Evolutionary conservation across 2,797 vertebrate species (phyloP).

Genomic region (Anniella stebbinsi): DNA sequence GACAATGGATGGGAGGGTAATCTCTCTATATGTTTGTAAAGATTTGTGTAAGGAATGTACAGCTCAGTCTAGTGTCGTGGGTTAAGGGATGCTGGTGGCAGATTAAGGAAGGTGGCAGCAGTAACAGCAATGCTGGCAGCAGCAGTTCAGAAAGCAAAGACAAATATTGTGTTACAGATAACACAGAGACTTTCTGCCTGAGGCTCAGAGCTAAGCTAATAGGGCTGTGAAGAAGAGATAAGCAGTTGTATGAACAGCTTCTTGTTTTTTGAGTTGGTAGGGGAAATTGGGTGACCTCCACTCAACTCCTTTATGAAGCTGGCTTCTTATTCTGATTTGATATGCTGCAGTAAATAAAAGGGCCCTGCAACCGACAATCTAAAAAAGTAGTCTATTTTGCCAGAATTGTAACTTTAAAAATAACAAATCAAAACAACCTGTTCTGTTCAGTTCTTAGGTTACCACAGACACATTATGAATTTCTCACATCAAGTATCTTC

Average conservation of each 20-base stretch:
- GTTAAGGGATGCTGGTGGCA: slow-evolving; percentile 1
- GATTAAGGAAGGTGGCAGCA: too few species aligned
- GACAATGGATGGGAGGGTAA: neutral
- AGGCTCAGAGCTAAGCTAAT: slow-evolving; percentile 13
- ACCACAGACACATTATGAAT: neutral
- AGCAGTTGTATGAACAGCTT: neutral
- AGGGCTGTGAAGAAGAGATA: slow-evolving; percentile 4
- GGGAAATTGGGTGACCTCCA: neutral
- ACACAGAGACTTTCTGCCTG: neutral
- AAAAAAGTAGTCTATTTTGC: neutral
- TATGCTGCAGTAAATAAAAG: slow-evolving; percentile 23
- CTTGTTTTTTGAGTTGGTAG: neutral
- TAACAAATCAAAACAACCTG: neutral
- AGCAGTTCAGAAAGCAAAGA: neutral
- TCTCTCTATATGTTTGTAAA: neutral
- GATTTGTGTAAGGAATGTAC: slow-evolving; percentile 27
- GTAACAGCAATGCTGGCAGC: neutral
- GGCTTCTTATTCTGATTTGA: slow-evolving; percentile 23
- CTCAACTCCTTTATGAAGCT: slow-evolving; percentile 20
- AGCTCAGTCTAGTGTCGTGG: neutral
- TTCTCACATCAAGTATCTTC: neutral
- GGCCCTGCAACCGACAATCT: neutral
- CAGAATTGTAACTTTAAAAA: neutral
- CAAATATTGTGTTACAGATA: slow-evolving; percentile 11
- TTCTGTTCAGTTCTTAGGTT: neutral